Evolutionary conservation across 2,113 vertebrate genomes (phyloP), one percentile per base, ranked within the genome.

Genomic region (Cyphomyrus discorhynchus): DNA sequence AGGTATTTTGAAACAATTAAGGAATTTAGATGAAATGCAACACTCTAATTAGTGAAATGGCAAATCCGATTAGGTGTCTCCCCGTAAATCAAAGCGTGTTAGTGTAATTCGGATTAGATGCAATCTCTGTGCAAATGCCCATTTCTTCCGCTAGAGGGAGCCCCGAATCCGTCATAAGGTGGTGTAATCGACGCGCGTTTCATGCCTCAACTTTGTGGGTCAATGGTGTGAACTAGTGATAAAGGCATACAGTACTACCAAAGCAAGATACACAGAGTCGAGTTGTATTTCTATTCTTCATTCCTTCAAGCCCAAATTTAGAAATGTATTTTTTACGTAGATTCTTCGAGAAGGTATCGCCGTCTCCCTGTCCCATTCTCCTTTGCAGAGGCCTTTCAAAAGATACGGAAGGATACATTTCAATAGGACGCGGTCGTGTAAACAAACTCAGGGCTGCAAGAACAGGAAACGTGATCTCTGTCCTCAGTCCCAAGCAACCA

Each of bases 211-310:
- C 39, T 45, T 85, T 49, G 9, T 49, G 46, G 17, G 15, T 39
- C 35, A 85, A 27, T 42, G 42, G 10, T 9, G 9, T 27, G 21
- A 50, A 21, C 47, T 49, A 5, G 3, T 86, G 83, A 24, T 49
- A 47, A 50, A 86, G 11, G 13, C 27, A 27, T 15, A 86, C 83
- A 49, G 5, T 0, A 50, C 83, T 50, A 39, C 31, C 70, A 39
- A 31, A 77, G 31, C 70, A 77, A 77, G 31, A 13, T 77, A 77
- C 27, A 77, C 27, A 74, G 31, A 35, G 31, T 6, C 85, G 31
- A 35, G 70, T 6, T 86, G 70, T 74, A 66, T 92, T 89, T 94
- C 90, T 90, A 62, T 93, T 82, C 91, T 39, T 80, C 91, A 45
- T 82, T 93, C 91, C 90, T 92, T 89, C 90, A 42, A 42, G 5